Base-by-base conservation (phyloP, 1,140 invertebrate genomes). In the Meloidogyne exigua region DNA sequence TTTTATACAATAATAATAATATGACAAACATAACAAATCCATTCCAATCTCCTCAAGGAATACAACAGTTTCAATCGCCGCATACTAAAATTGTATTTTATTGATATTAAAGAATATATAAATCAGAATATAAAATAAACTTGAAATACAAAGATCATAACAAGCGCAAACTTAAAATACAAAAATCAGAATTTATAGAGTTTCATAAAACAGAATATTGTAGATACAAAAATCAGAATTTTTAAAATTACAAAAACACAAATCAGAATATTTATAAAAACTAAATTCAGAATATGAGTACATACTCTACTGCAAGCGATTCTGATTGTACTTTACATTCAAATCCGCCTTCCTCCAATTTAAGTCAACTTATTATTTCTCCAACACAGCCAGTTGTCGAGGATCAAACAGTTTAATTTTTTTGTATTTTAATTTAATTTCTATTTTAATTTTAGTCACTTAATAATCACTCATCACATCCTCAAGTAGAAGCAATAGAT, bases 281-380 rank as follows among this genome's bases (percentile, higher is more conserved):
- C 44, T 1, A 11, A 49, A 18, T 57, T 57, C 49, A 57, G 49
- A 57, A 57, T 57, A n/a, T 57, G 18, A 57, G n/a, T n/a, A 57
- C 49, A 7, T n/a, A 57, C 18, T 57, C 49, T n/a, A 57, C 49
- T 57, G 49, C 49, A n/a, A 57, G 49, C 49, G 49, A 57, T 57
- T 57, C 49, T 57, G 49, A 57, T 57, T 57, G 49, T 7, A 57
- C 49, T 7, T n/a, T n/a, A n/a, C 49, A 57, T 57, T 57, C 49
- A n/a, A 57, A 57, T n/a, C 49, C 49, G 7, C 49, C 49, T n/a
- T 57, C 49, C 7, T 57, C 49, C 4, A 57, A 57, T 57, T 57
- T 57, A 57, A 57, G 49, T 57, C 49, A 57, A n/a, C 49, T 57
- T n/a, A 57, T 57, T n/a, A 57, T 57, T 57, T 57, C 49, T 7